These are phyloP conservation scores for Otis tarda DNA, from an alignment of 2,113 vertebrate species.

Conservation along the genomic window DNA sequence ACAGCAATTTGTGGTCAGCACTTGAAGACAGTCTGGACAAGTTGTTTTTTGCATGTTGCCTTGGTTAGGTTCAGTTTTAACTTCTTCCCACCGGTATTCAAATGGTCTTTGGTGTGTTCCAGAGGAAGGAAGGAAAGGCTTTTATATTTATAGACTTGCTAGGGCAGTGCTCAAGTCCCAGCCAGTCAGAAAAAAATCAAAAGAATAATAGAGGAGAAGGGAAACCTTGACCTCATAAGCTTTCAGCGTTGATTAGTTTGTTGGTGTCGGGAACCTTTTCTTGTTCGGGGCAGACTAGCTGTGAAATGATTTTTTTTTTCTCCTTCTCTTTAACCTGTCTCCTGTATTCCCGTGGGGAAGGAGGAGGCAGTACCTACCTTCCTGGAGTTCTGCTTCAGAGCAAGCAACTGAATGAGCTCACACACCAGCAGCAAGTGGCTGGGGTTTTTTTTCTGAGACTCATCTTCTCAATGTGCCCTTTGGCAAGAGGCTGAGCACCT, in stretches of 20 bases:
- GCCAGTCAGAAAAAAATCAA: conserved; percentile 24
- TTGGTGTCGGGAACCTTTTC: conserved; percentile 45
- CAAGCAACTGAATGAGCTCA: neutral
- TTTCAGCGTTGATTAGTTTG: conserved; percentile 60
- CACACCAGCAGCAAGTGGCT: neutral
- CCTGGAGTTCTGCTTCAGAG: neutral
- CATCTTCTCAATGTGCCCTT: neutral
- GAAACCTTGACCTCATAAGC: conserved; percentile 58
- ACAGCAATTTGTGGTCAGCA: neutral
- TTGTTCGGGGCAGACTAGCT: neutral
- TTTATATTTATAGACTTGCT: conserved; percentile 39
- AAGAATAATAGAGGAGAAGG: conserved; percentile 43
- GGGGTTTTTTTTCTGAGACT: neutral
- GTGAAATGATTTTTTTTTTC: neutral
- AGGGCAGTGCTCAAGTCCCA: neutral
- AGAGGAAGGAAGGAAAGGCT: neutral
- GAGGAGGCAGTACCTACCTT: neutral
- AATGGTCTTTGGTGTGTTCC: neutral
- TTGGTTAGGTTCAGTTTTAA: neutral
- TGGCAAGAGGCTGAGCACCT: neutral
- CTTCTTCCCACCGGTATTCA: neutral
- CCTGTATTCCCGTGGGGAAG: neutral
- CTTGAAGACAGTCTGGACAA: neutral
- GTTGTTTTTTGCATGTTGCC: neutral
- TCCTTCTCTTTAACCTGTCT: conserved; percentile 22